These are phyloP conservation scores for Brachionus sp. DNA, from an alignment of 1,140 invertebrate genomes.

Conservation along the genomic window DNA sequence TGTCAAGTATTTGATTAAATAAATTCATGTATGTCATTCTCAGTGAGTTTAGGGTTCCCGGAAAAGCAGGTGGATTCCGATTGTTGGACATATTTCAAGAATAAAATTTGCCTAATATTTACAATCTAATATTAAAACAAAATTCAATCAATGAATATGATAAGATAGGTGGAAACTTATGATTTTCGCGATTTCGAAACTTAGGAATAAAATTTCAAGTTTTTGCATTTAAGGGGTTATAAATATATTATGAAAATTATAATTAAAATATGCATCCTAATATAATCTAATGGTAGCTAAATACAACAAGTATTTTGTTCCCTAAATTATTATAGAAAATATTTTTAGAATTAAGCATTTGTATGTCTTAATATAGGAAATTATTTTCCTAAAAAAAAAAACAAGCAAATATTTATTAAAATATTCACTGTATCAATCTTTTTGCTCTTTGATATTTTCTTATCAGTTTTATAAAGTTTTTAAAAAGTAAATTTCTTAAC, in stretches of 20 bases:
- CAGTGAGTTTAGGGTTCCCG: constrained; percentile 1
- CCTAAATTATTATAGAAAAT: background rate
- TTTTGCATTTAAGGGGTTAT: background rate
- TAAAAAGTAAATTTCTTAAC: no score
- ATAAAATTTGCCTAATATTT: background rate
- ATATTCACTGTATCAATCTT: no score
- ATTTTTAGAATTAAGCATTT: background rate
- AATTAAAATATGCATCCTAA: background rate
- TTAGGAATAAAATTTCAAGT: background rate
- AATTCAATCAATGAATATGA: background rate
- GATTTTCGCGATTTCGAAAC: background rate
- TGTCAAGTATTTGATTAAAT: constrained; percentile 45
- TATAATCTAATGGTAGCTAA: background rate
- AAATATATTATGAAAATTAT: background rate
- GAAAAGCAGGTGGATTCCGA: background rate
- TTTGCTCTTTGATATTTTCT: no score
- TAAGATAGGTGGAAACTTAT: background rate
- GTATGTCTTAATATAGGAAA: background rate
- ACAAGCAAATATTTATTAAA: no score
- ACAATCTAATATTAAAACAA: background rate
- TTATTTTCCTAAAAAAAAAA: background rate
- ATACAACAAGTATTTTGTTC: background rate
- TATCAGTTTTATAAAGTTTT: no score
- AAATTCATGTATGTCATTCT: constrained; percentile 42
- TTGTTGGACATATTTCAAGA: background rate